phyloP scores from a whole-genome alignment of 2,113 vertebrate species.

The Isurus oxyrinchus region DNA sequence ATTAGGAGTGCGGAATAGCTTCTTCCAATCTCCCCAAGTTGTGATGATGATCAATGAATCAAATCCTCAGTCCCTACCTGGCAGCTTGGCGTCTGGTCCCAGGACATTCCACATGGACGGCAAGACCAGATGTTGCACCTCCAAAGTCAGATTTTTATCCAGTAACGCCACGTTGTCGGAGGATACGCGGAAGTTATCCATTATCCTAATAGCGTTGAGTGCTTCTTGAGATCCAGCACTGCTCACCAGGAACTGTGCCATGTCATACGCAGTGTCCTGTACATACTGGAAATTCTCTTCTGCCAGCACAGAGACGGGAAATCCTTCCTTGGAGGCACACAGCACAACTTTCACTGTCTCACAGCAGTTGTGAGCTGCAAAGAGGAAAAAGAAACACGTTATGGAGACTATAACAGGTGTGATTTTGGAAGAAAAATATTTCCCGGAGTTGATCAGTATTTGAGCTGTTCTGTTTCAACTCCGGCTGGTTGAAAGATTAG shows the following conservation, averaged over 20 bases:
- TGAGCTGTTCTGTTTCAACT: not conserved
- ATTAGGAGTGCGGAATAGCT: not conserved
- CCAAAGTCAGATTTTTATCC: conserved; percentile 78
- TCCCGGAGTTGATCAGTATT: not conserved
- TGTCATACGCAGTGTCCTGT: conserved; percentile 84
- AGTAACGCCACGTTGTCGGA: conserved; percentile 72
- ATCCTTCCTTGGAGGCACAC: conserved; percentile 63
- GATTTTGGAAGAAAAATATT: not conserved
- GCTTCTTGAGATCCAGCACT: conserved; percentile 74
- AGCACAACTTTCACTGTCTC: conserved; percentile 81
- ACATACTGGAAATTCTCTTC: conserved; percentile 76
- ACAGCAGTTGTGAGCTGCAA: conserved; percentile 82
- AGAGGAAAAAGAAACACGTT: conserved; percentile 1
- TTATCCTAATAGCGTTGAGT: conserved; percentile 74
- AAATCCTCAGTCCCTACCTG: not conserved
- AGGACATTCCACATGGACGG: conserved; percentile 81
- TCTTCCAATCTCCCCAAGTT: not conserved
- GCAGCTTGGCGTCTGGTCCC: conserved; percentile 54
- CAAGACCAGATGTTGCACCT: conserved; percentile 76
- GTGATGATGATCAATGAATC: not conserved
- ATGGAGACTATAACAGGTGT: not conserved
- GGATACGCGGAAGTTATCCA: conserved; percentile 76
- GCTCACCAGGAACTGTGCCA: conserved; percentile 84
- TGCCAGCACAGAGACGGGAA: conserved; percentile 59
- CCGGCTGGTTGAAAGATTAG: not conserved